Evolutionary conservation across 23 tunicate species (phyloP), one percentile per base, ranked within the genome.

Genomic region (Styela plicata): DNA sequence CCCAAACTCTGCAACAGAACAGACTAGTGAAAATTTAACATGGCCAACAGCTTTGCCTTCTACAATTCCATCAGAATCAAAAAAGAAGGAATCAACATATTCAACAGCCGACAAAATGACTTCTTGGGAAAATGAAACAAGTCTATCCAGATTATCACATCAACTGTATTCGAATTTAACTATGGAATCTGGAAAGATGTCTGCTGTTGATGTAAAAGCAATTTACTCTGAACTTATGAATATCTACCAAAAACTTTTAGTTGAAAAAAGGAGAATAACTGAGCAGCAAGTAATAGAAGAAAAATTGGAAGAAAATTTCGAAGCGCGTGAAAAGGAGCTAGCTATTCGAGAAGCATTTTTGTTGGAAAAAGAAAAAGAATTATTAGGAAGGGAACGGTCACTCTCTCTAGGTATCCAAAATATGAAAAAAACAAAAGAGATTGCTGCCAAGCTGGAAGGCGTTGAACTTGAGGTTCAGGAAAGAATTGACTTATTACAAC

Each of bases 391-490:
- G 0, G 85, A 82, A 44, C 79, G 27, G 13, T 29, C 27, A 25
- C n/a, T 82, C 18, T 82, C 33, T 84, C 25, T 24, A 63, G 74
- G 69, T 26, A 36, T 64, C 32, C 85, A 82, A 34, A 83, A 80
- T 24, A 74, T 86, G 85, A 32, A 88, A 33, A 83, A 77, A 27
- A 74, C 86, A n/a, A 64, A 86, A 34, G 87, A 83, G n/a, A 88
- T 91, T 20, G 80, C 82, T 74, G 75, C 53, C 2, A 68, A 88
- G 27, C 79, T 91, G 2, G 84, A 87, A 53, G 91, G 88, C 1
- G 97, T 91, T 0, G 97, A 91, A 83, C 24, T 78, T n/a, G 89
- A 83, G 66, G 91, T 91, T 63, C 85, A 91, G 57, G 91, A 87
- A 73, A 91, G 87, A 44, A 44, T 91, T 70, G 87, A 79, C 21